A percentile compares a stretch with the other conserved stretches of the same genome.
phyloP scores from a whole-genome alignment of 2,888 invertebrate species.

The Drosophila paracracens region DNA sequence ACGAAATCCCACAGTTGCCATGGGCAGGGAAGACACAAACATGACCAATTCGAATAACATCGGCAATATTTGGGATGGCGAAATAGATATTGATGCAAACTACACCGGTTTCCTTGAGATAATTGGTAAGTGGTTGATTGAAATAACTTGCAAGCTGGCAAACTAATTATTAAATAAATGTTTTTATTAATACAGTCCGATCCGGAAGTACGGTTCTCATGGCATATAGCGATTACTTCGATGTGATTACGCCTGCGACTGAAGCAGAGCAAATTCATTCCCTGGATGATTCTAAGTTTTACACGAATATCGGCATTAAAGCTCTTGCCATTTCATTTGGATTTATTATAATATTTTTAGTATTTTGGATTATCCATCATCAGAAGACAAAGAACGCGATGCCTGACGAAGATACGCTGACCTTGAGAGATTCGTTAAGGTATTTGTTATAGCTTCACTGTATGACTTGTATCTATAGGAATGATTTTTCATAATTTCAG shows the following conservation, averaged over 20 bases:
- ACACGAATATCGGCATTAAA: slow-evolving; percentile 88
- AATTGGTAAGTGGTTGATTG: slow-evolving; percentile 87
- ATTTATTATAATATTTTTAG: slow-evolving; percentile 87
- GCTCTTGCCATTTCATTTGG: slow-evolving; percentile 88
- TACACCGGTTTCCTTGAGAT: slow-evolving; percentile 95
- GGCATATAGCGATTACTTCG: slow-evolving; percentile 91
- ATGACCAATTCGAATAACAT: slow-evolving; percentile 21
- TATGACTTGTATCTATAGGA: background rate
- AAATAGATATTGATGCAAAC: slow-evolving; percentile 90
- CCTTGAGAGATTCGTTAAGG: slow-evolving; percentile 89
- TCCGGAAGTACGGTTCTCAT: slow-evolving; percentile 85
- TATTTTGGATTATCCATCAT: slow-evolving; percentile 88
- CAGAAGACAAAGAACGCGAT: slow-evolving; percentile 88
- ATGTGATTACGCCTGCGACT: slow-evolving; percentile 90
- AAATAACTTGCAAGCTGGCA: background rate
- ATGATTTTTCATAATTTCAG: slow-evolving; percentile 53
- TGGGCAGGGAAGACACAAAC: slow-evolving; percentile 58
- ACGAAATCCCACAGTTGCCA: slow-evolving; percentile 76
- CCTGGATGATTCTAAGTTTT: slow-evolving; percentile 84
- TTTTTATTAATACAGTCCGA: slow-evolving; percentile 66
- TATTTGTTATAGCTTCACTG: slow-evolving; percentile 69
- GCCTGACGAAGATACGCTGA: slow-evolving; percentile 89
- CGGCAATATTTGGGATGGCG: slow-evolving; percentile 88
- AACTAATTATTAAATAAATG: background rate
- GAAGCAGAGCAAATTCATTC: slow-evolving; percentile 83